Evolutionary conservation across 2,888 invertebrate species (phyloP).

Genomic region (Spodoptera littoralis): DNA sequence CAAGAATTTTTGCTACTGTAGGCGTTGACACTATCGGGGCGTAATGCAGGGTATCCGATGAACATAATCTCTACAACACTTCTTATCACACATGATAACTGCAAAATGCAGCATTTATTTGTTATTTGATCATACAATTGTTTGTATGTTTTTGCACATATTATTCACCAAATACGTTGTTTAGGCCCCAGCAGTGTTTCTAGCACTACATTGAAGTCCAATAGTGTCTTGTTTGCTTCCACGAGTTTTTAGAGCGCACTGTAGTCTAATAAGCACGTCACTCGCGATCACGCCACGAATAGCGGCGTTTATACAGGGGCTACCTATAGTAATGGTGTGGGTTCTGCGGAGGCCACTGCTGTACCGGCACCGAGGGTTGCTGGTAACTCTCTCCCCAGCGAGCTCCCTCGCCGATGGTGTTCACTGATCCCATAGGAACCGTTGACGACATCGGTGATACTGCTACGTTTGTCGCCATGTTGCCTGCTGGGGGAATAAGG

Average conservation of each 20-base stretch:
- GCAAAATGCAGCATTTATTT: neutral
- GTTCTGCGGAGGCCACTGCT: slow-evolving; percentile 76
- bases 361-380: slow-evolving; percentile 57
- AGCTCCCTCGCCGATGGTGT: slow-evolving; percentile 57
- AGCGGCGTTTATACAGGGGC: slow-evolving; percentile 53
- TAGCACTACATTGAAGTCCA: neutral
- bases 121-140: neutral
- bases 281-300: slow-evolving; percentile 38
- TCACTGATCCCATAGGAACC: slow-evolving; percentile 55
- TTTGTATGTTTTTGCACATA: neutral
- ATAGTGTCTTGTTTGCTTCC: slow-evolving; percentile 1
- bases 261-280: slow-evolving; percentile 14
- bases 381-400: slow-evolving; percentile 66
- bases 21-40: slow-evolving; percentile 5
- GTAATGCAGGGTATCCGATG: too few relatives aligned
- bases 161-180: neutral
- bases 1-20: neutral
- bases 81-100: slow-evolving; percentile 12
- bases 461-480: slow-evolving; percentile 64
- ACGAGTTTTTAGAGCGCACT: slow-evolving; percentile 9
- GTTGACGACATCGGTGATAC: slow-evolving; percentile 54
- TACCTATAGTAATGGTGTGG: slow-evolving; percentile 91
- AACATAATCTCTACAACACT: neutral
- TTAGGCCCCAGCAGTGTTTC: neutral
- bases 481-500: slow-evolving; percentile 51